phyloP scores from a whole-genome alignment of 2,113 vertebrate species.

The Australoheros scitulus region DNA sequence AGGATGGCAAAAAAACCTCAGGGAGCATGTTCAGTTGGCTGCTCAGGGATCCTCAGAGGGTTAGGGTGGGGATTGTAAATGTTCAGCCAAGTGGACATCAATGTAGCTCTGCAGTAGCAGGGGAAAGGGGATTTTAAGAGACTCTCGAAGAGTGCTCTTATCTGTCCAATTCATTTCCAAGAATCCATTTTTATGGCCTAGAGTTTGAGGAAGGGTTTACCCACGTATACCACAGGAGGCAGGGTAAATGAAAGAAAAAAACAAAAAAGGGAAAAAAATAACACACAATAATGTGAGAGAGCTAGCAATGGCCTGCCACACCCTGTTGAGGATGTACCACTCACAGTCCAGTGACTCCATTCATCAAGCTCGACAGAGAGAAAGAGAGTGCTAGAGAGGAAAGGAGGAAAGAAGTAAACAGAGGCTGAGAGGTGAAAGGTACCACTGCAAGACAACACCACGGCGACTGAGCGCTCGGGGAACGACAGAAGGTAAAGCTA shows the following conservation, averaged over 20 bases:
- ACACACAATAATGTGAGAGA: slow-evolving; percentile 50
- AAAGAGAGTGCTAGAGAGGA: slow-evolving; percentile 18
- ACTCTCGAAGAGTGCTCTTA: slow-evolving; percentile 34
- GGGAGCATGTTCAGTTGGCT: slow-evolving; percentile 43
- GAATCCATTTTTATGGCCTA: slow-evolving; percentile 26
- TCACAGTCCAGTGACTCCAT: slow-evolving; percentile 77
- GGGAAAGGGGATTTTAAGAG: slow-evolving; percentile 35
- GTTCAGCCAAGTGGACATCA: slow-evolving; percentile 53
- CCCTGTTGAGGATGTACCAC: slow-evolving; percentile 62
- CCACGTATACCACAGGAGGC: slow-evolving; percentile 9
- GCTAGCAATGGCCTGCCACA: slow-evolving; percentile 58
- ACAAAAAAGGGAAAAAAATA: slow-evolving; percentile 5
- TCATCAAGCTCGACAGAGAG: slow-evolving; percentile 74
- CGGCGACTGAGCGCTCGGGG: slow-evolving; percentile 26
- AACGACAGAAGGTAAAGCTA: slow-evolving; percentile 33
- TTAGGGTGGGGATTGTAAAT: slow-evolving; percentile 41
- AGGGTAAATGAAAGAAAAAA: slow-evolving; percentile 17
- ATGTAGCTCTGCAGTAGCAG: slow-evolving; percentile 17
- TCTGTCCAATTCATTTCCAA: slow-evolving; percentile 33
- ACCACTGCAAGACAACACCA: slow-evolving; percentile 47
- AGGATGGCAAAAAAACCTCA: slow-evolving; percentile 3
- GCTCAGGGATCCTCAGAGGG: slow-evolving; percentile 35
- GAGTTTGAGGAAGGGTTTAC: slow-evolving; percentile 32
- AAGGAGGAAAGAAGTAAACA: slow-evolving; percentile 60
- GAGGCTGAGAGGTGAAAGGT: slow-evolving; percentile 65